Evolutionary conservation across 1,140 invertebrate genomes (phyloP).

Genomic region (Phocides pigmalion): DNA sequence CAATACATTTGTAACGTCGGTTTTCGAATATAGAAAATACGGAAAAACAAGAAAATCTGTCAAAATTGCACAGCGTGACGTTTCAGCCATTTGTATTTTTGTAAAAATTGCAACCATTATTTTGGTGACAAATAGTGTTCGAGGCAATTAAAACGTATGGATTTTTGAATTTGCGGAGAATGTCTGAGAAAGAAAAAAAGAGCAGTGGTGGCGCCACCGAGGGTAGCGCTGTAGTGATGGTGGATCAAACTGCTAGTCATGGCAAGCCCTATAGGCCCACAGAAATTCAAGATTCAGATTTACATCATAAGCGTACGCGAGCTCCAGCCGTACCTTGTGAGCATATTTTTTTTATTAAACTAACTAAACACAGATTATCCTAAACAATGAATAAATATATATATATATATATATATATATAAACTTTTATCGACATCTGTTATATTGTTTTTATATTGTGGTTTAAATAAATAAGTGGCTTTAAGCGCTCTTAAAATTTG

Average conservation of each 20-base stretch:
- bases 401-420: no score
- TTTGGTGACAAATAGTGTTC: slow-evolving; percentile 57
- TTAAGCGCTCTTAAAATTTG: no score
- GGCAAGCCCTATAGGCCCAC: slow-evolving; percentile 52
- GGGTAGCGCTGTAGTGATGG: slow-evolving; percentile 48
- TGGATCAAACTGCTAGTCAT: slow-evolving; percentile 49
- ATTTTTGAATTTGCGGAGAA: slow-evolving; percentile 60
- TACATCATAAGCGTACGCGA: slow-evolving; percentile 55
- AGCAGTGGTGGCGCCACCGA: slow-evolving; percentile 40
- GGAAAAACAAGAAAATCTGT: slow-evolving; percentile 67
- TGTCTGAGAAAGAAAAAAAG: slow-evolving; percentile 70
- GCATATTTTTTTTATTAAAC: neutral
- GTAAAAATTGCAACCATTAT: slow-evolving; percentile 59
- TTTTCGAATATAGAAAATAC: slow-evolving; percentile 71
- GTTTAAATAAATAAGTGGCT: no score
- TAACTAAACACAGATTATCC: no score
- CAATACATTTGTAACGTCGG: slow-evolving; percentile 31
- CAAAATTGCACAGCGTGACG: slow-evolving; percentile 76
- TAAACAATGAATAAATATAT: no score
- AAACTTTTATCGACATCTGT: no score
- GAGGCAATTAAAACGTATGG: slow-evolving; percentile 52
- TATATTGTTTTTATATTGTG: no score
- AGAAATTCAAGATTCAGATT: slow-evolving; percentile 51
- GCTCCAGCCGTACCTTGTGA: slow-evolving; percentile 63
- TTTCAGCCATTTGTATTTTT: slow-evolving; percentile 64